Base-by-base conservation (phyloP, 1,140 invertebrate genomes). In the Polypedilum pembai region DNA sequence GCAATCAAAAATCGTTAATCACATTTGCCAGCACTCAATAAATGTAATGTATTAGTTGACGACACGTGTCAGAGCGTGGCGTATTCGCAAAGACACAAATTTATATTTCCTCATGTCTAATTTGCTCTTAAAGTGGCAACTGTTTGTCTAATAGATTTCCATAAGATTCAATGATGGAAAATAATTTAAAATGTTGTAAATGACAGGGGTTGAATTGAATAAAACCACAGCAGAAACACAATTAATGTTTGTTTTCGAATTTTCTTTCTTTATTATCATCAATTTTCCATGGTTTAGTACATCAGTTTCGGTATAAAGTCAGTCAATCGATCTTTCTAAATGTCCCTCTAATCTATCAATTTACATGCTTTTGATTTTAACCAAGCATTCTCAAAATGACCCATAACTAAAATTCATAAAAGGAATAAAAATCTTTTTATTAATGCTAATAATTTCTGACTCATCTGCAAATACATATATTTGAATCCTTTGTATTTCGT, bases 41-140 rank as follows among this genome's bases (percentile, higher is more conserved):
- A 8, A 17, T 56, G 45, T 33, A 33, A 17, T 56, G 10, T 17
- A 15, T 1, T 56, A 15, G n/a, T 15, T 56, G 45, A 12, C 8
- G 65, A 21, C 65, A 69, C 65, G 65, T 69, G 65, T 69, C 65
- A 20, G 8, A 20, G 17, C 65, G 65, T 66, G 18, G n/a, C 65
- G 18, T 69, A 56, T 56, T 12, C 41, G 15, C 41, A 45, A 45
- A 45, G 8, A 45, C 17, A 69, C 17, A 18, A 21, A 69, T 69
- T 21, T 69, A 21, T 20, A 18, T 69, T 69, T 69, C 65, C 65
- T 69, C 65, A 69, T 69, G 65, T 69, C 65, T 69, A 69, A 69
- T 69, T 69, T 69, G 65, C 65, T 69, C 20, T 69, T 69, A 18
- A 20, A 18, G 20, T 69, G 17, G 17, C 17, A 69, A 69, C 18